phyloP scores from a whole-genome alignment of 2,888 invertebrate genomes.

The Xestia sexstrigata region DNA sequence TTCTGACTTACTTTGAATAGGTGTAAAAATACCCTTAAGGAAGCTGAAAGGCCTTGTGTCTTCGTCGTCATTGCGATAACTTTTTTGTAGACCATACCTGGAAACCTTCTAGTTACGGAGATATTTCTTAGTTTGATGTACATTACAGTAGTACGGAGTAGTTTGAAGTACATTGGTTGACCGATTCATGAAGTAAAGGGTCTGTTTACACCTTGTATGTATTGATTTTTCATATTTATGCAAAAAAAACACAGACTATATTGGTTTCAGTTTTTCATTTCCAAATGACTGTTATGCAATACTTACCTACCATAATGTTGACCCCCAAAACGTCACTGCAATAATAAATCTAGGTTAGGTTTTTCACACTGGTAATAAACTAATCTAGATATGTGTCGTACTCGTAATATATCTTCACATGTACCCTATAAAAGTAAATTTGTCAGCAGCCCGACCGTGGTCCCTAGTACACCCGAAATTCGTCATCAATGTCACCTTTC shows the following conservation, averaged over 20 bases:
- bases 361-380: neutral
- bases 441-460: slow-evolving; percentile 3
- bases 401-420: neutral
- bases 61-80: too few relatives aligned
- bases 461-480: slow-evolving; percentile 5
- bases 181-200: too few relatives aligned
- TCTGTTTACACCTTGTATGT: slow-evolving; percentile 16
- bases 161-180: too few relatives aligned
- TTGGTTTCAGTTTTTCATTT: slow-evolving; percentile 25
- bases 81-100: too few relatives aligned
- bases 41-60: too few relatives aligned
- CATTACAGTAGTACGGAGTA: too few relatives aligned
- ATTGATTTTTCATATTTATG: slow-evolving; percentile 2
- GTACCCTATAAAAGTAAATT: slow-evolving; percentile 26
- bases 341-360: neutral
- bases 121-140: too few relatives aligned
- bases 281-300: neutral
- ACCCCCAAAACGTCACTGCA: neutral
- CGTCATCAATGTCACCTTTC: slow-evolving; percentile 26
- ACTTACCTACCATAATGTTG: neutral
- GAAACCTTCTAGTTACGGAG: too few relatives aligned
- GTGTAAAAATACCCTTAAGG: too few relatives aligned
- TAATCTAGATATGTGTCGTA: neutral
- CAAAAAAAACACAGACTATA: neutral
- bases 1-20: neutral